Base-by-base conservation (phyloP, 2,113 vertebrate genomes). In the Embiotoca jacksoni region DNA sequence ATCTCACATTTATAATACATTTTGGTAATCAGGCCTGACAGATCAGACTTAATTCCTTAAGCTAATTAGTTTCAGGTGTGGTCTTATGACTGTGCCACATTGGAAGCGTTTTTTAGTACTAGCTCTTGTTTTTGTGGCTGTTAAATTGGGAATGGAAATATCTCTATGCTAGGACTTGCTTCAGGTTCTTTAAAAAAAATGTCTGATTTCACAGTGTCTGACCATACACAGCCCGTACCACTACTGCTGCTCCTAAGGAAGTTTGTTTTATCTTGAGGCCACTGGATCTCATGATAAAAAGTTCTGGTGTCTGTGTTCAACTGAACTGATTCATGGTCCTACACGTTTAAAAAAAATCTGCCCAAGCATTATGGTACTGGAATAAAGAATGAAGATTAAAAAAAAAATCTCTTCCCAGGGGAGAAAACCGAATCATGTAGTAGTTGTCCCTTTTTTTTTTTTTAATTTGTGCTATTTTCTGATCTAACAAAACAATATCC, bases 151-250 rank as follows among this genome's bases (percentile, higher is more conserved):
- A 60, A 57, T 31, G 15, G 10, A 52, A 44, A 57, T 44, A 49
- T 74, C 11, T 57, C 32, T 5, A 32, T 60, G 36, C 65, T 13
- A 23, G 11, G 37, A 50, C 30, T 61, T 75, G 59, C 71, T 61
- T 50, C 37, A 53, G 55, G 75, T 73, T 81, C 33, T 72, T 80
- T 35, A 37, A 69, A 73, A 23, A 23, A 47, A 39, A 1, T 47
- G 68, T 57, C 30, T 54, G 49, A 73, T 83, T 83, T 76, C 68
- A 75, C 53, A 68, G 60, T 59, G 23, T 13, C 52, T 79, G 74
- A 49, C 74, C n/a, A 37, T 65, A 62, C 59, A 65, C 30, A 56
- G 39, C 23, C 32, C 32, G 16, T 35, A 35, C 58, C n/a, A 8
- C 49, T 46, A 56, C 56, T 82, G 35, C 63, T 54, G 46, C 16